A percentile compares a stretch with the other conserved stretches of the same genome.
These are phyloP conservation scores for Petrocephalus microphthalmus DNA, from an alignment of 2,113 vertebrate species.

Conservation along the genomic window DNA sequence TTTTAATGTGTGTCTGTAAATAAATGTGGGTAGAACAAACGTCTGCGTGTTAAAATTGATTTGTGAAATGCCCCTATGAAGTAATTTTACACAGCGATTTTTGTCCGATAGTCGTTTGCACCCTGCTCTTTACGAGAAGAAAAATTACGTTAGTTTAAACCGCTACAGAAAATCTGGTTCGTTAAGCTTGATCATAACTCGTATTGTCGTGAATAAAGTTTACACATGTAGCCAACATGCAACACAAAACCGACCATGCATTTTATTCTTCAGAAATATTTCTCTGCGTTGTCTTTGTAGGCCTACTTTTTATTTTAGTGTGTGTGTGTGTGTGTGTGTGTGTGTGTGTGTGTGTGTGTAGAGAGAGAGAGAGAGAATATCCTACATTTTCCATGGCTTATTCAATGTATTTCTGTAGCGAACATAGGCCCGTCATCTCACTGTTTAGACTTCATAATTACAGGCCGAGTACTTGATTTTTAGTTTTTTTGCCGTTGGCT, in stretches of 20 bases:
- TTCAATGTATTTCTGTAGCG: background rate
- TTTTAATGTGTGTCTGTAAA: background rate
- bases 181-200: background rate
- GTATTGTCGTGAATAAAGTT: background rate
- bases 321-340: slow-evolving; percentile 2
- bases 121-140: background rate
- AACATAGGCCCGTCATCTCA: background rate
- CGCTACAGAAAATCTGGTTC: background rate
- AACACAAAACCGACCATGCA: background rate
- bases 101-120: background rate
- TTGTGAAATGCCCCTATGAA: background rate
- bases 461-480: background rate
- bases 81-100: background rate
- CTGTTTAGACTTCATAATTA: slow-evolving; percentile 9
- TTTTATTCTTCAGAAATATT: background rate
- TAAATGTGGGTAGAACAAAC: background rate
- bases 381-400: background rate
- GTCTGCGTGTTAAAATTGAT: background rate
- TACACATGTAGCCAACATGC: background rate
- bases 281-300: background rate
- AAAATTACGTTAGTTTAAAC: background rate
- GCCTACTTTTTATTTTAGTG: background rate
- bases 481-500: background rate
- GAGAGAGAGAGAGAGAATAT: background rate
- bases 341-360: background rate